Evolutionary conservation across 1,140 invertebrate genomes (phyloP), one percentile per base, ranked within the genome.

Genomic region (Wiebesia pumilae): DNA sequence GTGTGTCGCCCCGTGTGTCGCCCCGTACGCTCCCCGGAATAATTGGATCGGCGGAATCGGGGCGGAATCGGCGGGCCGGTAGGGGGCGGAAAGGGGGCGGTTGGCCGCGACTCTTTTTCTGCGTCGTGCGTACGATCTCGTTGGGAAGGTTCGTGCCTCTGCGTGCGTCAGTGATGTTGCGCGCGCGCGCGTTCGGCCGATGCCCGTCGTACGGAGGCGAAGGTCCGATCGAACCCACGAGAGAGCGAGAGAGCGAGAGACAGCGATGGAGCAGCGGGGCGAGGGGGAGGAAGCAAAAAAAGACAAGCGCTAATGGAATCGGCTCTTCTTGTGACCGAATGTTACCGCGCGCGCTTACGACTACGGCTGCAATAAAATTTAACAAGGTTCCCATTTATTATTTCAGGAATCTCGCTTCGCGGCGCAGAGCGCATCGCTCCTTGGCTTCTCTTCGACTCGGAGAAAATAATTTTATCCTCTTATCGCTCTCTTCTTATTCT

Each of bases 371-470:
- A 91, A 91, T 91, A 91, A 91, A 91, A 92, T 91, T 92, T 91
- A 92, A 92, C 90, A 91, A 92, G 91, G 79, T 87, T 90, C 81
- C 86, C 89, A 90, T 91, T 91, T 91, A 90, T 90, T 90, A 91
- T 91, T 92, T 92, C 84, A 87, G 89, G 90, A 91, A 90, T 91
- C 84, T 86, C 83, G 88, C 86, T 89, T 80, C 83, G 73, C 89
- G 19, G 12, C 12, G 33, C 33, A 19, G 33, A 65, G 62, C 62
- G n/a, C 27, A 65, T 65, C 27, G 62, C n/a, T 65, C 62, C 62
- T n/a, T 81, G 30, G 35, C 75, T 33, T 19, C 43, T 51, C 75
- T 73, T 30, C 38, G 35, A 75, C 58, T 75, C 35, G 40, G 24
- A 67, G 83, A 83, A 69, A 85, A 84, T 87, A 87, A 85, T 88